A percentile compares a stretch with the other conserved stretches of the same genome.
phyloP scores from a whole-genome alignment of 2,797 vertebrate genomes.

The Ficedula albicollis region DNA sequence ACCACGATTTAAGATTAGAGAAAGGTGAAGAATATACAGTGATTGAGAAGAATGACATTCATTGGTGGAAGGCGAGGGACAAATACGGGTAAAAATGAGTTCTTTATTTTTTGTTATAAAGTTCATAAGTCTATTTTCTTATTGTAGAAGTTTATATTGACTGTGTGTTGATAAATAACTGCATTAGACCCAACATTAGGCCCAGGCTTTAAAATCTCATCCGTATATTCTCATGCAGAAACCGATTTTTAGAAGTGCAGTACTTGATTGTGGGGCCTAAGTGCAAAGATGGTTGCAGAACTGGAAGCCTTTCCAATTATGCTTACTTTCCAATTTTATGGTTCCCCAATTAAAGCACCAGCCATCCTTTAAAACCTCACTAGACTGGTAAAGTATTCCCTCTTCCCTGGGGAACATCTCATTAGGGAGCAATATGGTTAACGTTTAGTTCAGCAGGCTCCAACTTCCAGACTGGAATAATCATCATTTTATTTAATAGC shows the following conservation, averaged over 20 bases:
- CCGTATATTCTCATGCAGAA: background rate
- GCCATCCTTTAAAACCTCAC: background rate
- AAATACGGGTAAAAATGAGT: slow-evolving; percentile 77
- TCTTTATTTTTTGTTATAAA: background rate
- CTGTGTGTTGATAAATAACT: background rate
- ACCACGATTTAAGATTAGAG: slow-evolving; percentile 86
- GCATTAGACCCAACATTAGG: background rate
- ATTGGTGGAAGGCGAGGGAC: slow-evolving; percentile 91
- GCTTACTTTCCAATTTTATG: background rate
- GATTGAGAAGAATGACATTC: slow-evolving; percentile 84
- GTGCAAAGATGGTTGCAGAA: background rate
- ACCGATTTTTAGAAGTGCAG: background rate
- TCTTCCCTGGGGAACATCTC: background rate
- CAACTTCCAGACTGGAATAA: background rate
- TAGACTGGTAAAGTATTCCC: background rate
- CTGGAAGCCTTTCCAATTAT: background rate
- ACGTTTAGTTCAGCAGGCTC: background rate
- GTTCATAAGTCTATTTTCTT: background rate
- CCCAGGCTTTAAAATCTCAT: background rate
- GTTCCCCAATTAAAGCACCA: background rate
- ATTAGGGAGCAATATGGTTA: background rate
- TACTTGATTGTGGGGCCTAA: background rate
- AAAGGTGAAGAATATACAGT: slow-evolving; percentile 87
- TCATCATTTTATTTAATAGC: background rate
- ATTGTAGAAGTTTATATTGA: background rate